Evolutionary conservation across 2,113 vertebrate genomes (phyloP).

Genomic region (Tetrax tetrax): DNA sequence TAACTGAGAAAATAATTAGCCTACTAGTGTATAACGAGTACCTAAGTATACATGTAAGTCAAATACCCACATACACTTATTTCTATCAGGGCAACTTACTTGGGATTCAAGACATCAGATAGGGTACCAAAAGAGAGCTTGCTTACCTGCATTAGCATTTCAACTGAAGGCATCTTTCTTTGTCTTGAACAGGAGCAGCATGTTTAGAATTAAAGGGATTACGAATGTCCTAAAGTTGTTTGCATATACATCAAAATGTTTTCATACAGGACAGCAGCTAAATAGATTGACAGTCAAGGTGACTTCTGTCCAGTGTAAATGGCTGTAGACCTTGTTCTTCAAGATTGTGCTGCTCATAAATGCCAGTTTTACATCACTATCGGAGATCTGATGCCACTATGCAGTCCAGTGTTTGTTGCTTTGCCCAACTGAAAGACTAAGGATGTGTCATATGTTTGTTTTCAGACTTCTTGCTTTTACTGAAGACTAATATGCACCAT

Average conservation of each 20-base stretch:
- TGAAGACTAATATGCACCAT: neutral
- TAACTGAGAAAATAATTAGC: neutral
- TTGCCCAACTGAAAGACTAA: neutral
- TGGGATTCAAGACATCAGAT: neutral
- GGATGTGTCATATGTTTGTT: neutral
- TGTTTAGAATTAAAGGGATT: neutral
- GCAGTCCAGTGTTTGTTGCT: neutral
- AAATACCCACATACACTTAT: neutral
- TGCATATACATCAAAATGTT: neutral
- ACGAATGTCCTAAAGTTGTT: neutral
- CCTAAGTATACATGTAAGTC: neutral
- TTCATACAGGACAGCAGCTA: neutral
- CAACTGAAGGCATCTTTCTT: neutral
- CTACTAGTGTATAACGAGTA: neutral
- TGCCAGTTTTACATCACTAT: neutral
- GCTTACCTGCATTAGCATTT: neutral
- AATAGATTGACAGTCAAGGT: neutral
- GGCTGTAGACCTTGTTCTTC: neutral
- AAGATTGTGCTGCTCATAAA: neutral
- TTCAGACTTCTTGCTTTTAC: neutral
- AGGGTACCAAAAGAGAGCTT: neutral
- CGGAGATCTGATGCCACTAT: neutral
- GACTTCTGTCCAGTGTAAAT: neutral
- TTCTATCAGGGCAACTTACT: neutral
- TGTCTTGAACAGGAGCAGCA: neutral